Conservation (phyloP, 2,888 invertebrate species). For the Malthinus flaveolus region DNA sequence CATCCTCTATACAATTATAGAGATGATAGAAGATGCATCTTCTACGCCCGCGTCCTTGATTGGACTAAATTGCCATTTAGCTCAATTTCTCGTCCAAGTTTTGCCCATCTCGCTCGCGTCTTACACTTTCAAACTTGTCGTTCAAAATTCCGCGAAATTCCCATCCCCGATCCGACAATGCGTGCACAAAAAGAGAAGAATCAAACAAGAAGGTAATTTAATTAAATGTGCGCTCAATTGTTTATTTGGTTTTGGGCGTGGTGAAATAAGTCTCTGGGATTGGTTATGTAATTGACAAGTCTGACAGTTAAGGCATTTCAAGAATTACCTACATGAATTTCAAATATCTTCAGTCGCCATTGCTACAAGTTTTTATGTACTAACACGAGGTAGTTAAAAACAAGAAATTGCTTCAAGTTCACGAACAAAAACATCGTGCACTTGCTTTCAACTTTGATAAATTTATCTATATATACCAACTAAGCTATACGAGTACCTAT, state of each 20-base stretch:
- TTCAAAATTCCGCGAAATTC: too few species aligned
- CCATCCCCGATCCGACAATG: too few species aligned
- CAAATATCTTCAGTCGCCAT: conserved; percentile 43
- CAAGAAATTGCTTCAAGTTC: neutral
- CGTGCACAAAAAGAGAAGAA: conserved; percentile 1
- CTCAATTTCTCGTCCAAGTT: too few species aligned
- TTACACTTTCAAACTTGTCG: too few species aligned
- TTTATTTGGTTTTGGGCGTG: conserved; percentile 46
- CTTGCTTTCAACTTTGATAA: neutral
- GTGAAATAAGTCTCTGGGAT: conserved; percentile 36
- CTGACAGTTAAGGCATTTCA: conserved; percentile 39
- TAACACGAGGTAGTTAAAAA: neutral
- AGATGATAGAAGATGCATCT: too few species aligned
- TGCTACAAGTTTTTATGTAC: conserved; percentile 33
- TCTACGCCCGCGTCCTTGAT: too few species aligned
- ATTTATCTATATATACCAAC: neutral
- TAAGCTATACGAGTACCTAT: neutral
- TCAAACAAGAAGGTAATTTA: conserved; percentile 16
- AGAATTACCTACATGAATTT: conserved; percentile 44
- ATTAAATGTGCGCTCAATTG: conserved; percentile 42
- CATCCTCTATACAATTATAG: too few species aligned
- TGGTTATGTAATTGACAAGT: conserved; percentile 45
- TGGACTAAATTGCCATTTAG: too few species aligned
- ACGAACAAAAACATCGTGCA: neutral
- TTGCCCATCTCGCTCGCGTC: too few species aligned